phyloP scores from a whole-genome alignment of 2,888 invertebrate species.

The Leptinotarsa haldemani region DNA sequence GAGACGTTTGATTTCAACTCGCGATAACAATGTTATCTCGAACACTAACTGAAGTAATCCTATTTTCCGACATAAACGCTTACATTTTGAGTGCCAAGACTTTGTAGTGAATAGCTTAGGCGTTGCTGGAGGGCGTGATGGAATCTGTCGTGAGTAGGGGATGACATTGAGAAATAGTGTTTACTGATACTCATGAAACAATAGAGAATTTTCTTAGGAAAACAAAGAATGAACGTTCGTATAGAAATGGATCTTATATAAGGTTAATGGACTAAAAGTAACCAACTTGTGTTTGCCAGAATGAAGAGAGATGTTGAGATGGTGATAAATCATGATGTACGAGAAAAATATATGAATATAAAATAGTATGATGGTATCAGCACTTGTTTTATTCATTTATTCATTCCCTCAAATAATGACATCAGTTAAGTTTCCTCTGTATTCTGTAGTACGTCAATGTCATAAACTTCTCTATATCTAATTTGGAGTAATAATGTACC shows the following conservation, averaged over 20 bases:
- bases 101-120: slow-evolving; percentile 35
- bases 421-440: no score
- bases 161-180: slow-evolving; percentile 19
- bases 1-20: slow-evolving; percentile 37
- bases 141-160: slow-evolving; percentile 3
- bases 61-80: slow-evolving; percentile 43
- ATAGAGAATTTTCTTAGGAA: slow-evolving; percentile 9
- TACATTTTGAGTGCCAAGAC: slow-evolving; percentile 40
- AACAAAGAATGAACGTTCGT: not conserved
- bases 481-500: no score
- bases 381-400: no score
- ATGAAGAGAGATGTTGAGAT: not conserved
- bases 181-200: slow-evolving; percentile 17
- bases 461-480: no score
- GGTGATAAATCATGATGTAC: not conserved
- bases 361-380: no score
- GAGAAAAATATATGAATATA: no score
- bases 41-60: slow-evolving; percentile 46
- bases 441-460: no score
- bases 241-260: not conserved
- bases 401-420: no score
- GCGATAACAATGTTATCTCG: slow-evolving; percentile 42
- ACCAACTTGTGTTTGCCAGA: no score
- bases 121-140: slow-evolving; percentile 27
- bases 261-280: not conserved